These are phyloP conservation scores for Phyllotis vaccarum DNA, from an alignment of 2,797 vertebrate species.

Conservation along the genomic window DNA sequence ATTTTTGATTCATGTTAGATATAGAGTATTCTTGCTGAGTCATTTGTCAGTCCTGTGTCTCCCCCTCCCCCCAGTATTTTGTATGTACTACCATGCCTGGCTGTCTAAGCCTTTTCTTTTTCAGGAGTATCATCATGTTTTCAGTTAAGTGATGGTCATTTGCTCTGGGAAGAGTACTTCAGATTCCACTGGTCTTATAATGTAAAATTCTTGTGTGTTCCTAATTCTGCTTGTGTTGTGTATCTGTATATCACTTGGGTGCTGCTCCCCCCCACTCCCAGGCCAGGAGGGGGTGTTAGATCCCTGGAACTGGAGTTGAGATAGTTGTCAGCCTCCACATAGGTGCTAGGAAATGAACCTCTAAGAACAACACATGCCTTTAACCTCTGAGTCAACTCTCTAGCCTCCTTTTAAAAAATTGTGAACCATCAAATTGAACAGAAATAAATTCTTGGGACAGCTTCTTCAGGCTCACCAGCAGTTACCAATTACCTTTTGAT, in stretches of 20 bases:
- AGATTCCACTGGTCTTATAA: not conserved
- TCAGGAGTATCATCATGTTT: not conserved
- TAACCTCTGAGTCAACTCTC: too few species aligned
- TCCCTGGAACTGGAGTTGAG: not conserved
- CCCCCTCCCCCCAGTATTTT: too few species aligned
- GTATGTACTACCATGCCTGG: not conserved
- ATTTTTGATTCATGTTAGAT: not conserved
- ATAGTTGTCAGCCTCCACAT: not conserved
- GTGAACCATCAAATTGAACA: not conserved
- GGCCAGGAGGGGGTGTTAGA: not conserved
- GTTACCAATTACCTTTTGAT: too few species aligned
- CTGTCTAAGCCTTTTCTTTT: not conserved
- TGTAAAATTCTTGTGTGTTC: not conserved
- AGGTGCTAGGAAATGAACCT: not conserved
- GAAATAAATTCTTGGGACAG: not conserved
- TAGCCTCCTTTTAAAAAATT: not conserved
- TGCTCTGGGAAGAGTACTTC: not conserved
- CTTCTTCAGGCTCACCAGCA: not conserved
- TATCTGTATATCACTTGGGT: not conserved
- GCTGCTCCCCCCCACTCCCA: not conserved
- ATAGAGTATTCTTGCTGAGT: not conserved
- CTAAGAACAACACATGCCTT: too few species aligned
- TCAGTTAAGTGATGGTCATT: not conserved
- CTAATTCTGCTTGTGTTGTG: not conserved
- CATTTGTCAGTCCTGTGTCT: too few species aligned